Conservation (phyloP, 2,888 invertebrate species). For the Acanthosepion lycidas region DNA sequence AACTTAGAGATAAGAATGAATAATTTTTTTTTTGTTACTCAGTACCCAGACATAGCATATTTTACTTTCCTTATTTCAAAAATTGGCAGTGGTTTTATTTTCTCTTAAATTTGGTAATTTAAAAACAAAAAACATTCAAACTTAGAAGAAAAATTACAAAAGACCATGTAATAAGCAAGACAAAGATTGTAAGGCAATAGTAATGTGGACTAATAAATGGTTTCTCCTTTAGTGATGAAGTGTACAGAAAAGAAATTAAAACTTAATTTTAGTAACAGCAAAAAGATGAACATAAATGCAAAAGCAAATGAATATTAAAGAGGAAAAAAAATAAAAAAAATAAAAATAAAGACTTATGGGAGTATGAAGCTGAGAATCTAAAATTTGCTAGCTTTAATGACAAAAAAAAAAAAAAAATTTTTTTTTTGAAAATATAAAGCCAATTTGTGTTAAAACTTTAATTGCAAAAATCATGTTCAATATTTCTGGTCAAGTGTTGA, state of each 20-base stretch:
- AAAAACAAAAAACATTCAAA: not conserved
- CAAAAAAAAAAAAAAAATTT: no score
- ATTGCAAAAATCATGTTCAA: not conserved
- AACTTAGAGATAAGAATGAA: not conserved
- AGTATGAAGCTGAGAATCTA: not conserved
- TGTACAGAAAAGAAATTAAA: not conserved
- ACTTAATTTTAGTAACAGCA: not conserved
- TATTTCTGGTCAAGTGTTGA: not conserved
- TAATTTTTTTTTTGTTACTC: no score
- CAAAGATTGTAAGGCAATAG: not conserved
- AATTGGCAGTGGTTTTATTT: not conserved
- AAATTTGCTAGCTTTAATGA: not conserved
- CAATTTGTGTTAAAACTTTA: not conserved
- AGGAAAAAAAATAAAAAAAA: no score
- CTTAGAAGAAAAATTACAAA: no score
- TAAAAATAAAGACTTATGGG: no score
- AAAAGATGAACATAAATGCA: not conserved
- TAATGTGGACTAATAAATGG: no score
- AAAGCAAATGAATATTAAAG: not conserved
- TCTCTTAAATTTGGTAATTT: not conserved
- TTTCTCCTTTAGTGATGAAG: no score
- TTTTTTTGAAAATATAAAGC: not conserved
- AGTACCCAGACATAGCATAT: not conserved
- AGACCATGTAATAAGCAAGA: not conserved
- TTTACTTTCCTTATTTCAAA: not conserved